Evolutionary conservation across 2,888 invertebrate genomes (phyloP).

Genomic region (Apodemia mormo): DNA sequence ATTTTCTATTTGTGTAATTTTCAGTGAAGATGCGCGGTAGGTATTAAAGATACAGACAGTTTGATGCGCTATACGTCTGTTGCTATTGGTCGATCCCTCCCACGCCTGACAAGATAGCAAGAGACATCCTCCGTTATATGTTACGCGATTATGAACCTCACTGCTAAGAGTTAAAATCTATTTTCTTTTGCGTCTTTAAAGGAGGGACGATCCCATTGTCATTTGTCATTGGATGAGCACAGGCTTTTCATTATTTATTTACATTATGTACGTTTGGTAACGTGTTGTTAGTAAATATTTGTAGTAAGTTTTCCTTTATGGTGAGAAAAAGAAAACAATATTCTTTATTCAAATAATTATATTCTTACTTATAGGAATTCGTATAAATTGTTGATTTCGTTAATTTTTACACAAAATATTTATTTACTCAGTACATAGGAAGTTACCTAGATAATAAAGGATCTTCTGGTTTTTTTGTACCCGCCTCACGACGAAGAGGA

Average conservation of each 20-base stretch:
- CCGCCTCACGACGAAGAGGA: no score
- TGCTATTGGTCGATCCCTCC: conserved; percentile 72
- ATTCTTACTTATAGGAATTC: no score
- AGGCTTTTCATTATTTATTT: conserved; percentile 73
- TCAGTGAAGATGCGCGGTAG: conserved; percentile 61
- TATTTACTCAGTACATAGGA: no score
- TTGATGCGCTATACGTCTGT: conserved; percentile 66
- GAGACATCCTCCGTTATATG: conserved; percentile 67
- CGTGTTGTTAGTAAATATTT: not conserved
- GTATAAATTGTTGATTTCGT: no score
- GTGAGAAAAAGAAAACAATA: not conserved
- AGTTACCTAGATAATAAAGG: no score
- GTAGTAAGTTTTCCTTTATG: not conserved
- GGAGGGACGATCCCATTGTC: conserved; percentile 77
- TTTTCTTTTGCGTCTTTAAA: conserved; percentile 41
- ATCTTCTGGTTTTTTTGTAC: no score
- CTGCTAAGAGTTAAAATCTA: conserved; percentile 40
- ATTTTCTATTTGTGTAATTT: not conserved
- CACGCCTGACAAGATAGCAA: conserved; percentile 79
- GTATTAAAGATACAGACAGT: conserved; percentile 66
- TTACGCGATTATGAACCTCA: conserved; percentile 44
- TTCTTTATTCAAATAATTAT: not conserved
- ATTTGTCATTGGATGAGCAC: conserved; percentile 78
- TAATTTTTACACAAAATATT: no score
- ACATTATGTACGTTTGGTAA: conserved; percentile 48